These are phyloP conservation scores for Cheilosia grossa DNA, from an alignment of 2,888 invertebrate genomes.

Conservation along the genomic window DNA sequence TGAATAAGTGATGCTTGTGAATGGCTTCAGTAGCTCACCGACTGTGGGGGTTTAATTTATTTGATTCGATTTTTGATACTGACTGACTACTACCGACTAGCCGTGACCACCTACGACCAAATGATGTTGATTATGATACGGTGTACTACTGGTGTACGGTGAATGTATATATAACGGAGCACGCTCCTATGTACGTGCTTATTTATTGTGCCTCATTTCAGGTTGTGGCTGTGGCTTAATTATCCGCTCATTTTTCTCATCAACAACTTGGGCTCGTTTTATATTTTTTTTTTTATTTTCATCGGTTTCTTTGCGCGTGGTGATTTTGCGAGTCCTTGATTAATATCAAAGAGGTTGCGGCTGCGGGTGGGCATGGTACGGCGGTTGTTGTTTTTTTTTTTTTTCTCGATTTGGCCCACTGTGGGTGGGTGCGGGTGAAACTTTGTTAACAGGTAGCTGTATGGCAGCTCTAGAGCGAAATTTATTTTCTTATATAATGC, in stretches of 20 bases:
- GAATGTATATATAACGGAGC: neutral
- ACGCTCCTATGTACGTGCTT: constrained; percentile 4
- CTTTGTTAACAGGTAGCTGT: constrained; percentile 65
- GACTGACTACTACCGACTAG: constrained; percentile 14
- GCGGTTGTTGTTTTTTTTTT: neutral
- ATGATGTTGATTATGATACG: constrained; percentile 22
- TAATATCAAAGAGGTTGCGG: constrained; percentile 43
- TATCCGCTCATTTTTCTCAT: constrained; percentile 62
- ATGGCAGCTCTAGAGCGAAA: constrained; percentile 48
- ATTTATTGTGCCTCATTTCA: constrained; percentile 45
- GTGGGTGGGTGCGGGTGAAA: constrained; percentile 24
- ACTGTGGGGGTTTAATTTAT: constrained; percentile 20
- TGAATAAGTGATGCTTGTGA: constrained; percentile 55
- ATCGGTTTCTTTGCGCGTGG: neutral
- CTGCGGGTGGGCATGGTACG: neutral
- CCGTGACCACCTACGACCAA: too few relatives aligned
- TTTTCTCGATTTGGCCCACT: neutral
- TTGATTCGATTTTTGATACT: constrained; percentile 48
- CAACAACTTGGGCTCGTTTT: constrained; percentile 42
- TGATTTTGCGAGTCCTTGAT: constrained; percentile 64
- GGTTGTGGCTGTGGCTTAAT: constrained; percentile 56
- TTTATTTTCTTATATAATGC: constrained; percentile 47
- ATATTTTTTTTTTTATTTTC: constrained; percentile 2
- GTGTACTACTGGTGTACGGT: constrained; percentile 1
- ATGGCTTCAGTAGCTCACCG: constrained; percentile 60